phyloP scores from a whole-genome alignment of 2,113 vertebrate species.

The Calyptomena viridis region DNA sequence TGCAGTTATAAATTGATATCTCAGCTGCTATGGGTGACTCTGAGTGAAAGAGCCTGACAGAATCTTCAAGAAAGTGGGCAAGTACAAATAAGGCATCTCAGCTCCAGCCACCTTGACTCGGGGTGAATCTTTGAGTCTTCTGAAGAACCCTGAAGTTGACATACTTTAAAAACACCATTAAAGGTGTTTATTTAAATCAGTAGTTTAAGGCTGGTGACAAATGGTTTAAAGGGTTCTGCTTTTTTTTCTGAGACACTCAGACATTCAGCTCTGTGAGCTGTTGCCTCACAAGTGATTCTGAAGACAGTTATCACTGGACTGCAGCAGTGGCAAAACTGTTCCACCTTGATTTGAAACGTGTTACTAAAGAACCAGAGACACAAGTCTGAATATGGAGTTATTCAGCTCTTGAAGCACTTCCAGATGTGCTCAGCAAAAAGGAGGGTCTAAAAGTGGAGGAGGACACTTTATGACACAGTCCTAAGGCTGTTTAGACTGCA shows the following conservation, averaged over 20 bases:
- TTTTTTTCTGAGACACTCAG: not conserved
- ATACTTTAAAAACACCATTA: not conserved
- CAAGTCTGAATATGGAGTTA: not conserved
- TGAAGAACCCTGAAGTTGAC: not conserved
- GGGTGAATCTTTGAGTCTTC: not conserved
- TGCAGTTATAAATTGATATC: not conserved
- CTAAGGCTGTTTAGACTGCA: not conserved
- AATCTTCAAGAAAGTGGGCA: not conserved
- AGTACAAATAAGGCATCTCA: not conserved
- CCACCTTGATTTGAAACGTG: not conserved
- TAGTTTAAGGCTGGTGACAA: not conserved
- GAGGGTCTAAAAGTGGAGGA: not conserved
- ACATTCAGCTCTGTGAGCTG: not conserved
- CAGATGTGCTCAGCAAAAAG: not conserved
- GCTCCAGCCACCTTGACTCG: not conserved
- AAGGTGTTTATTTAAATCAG: not conserved
- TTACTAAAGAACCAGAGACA: not conserved
- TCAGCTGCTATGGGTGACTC: not conserved
- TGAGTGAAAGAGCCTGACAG: not conserved
- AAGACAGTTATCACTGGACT: not conserved
- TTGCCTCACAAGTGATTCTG: not conserved
- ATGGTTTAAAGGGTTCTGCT: not conserved
- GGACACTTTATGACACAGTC: not conserved
- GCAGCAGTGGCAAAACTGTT: not conserved
- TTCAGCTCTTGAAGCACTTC: not conserved